A percentile compares a stretch with the other conserved stretches of the same genome.
phyloP scores from a whole-genome alignment of 2,113 vertebrate species.

The Athene noctua region DNA sequence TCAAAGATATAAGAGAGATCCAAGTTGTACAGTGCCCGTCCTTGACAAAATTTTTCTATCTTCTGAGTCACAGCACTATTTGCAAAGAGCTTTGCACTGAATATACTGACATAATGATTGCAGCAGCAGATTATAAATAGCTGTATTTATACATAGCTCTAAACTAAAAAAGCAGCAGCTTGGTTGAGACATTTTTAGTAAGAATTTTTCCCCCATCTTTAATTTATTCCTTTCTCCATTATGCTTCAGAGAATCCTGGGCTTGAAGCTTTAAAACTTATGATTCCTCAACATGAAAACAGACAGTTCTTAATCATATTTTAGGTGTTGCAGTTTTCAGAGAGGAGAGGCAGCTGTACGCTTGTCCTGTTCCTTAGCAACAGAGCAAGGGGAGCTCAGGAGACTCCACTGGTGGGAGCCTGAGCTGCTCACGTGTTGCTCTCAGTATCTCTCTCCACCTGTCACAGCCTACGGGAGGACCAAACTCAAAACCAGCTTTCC shows the following conservation, averaged over 20 bases:
- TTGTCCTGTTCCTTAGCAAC: slow-evolving; percentile 69
- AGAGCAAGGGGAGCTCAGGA: slow-evolving; percentile 17
- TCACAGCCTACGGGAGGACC: background rate
- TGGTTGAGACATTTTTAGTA: slow-evolving; percentile 42
- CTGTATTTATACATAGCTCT: slow-evolving; percentile 37
- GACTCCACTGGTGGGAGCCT: slow-evolving; percentile 12
- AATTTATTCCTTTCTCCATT: slow-evolving; percentile 48
- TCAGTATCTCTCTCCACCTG: slow-evolving; percentile 12
- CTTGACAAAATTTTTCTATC: slow-evolving; percentile 2
- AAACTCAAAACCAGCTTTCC: background rate
- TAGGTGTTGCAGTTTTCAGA: slow-evolving; percentile 24
- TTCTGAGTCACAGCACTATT: slow-evolving; percentile 43
- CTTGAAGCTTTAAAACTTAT: slow-evolving; percentile 25
- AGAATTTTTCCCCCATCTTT: background rate
- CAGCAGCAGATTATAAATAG: slow-evolving; percentile 57
- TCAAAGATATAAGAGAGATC: background rate
- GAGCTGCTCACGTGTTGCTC: background rate
- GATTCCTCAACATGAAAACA: slow-evolving; percentile 42
- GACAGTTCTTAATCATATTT: slow-evolving; percentile 36
- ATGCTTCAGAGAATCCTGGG: slow-evolving; percentile 6
- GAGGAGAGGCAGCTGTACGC: background rate
- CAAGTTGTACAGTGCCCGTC: background rate
- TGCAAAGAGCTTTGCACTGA: slow-evolving; percentile 18
- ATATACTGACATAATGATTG: slow-evolving; percentile 41
- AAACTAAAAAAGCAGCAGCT: slow-evolving; percentile 46